Base-by-base conservation (phyloP, 2,797 vertebrate genomes). In the Prionace glauca region DNA sequence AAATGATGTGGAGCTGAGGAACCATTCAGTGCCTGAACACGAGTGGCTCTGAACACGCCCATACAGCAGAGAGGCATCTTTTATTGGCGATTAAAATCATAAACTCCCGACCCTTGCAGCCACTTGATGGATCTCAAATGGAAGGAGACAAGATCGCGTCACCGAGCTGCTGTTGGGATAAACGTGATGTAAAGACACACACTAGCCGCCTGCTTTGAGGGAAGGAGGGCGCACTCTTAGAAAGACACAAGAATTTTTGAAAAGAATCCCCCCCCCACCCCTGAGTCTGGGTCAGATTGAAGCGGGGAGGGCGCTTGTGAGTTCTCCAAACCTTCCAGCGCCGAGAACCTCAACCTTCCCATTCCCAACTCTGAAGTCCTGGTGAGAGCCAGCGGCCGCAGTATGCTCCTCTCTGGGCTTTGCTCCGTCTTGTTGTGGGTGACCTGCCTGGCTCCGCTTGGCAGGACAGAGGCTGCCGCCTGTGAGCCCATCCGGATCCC, bases 401-500 rank as follows among this genome's bases (percentile, higher is more conserved):
- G 18, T 41, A 98, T 98, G 98, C 96, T 97, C 94, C 97, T 96
- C 71, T 95, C 96, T 95, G 97, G 97, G 79, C 96, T 86, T 91
- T 96, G 97, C 96, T 93, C 95, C 95, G 96, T 97, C 95, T 98
- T 97, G 97, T 97, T 67, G 96, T 96, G 56, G 93, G 8, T 77
- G 71, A 22, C 14, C 12, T 32, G 71, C 3, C 71, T 97, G 95
- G 96, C 97, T 94, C 96, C 97, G 96, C 96, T 97, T 95, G 97
- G 97, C 69, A 96, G 95, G 84, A 96, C 96, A 2, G 84, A 96
- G 81, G 97, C 98, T 29, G 99, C 98, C 94, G 97, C 98, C 96
- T 99, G 99, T 95, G 99, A 99, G 97, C 98, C 98, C 7, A 98
- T 99, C 95, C 98, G 98, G 96, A 99, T 99, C 97, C 99, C 99